Evolutionary conservation across 2,888 invertebrate genomes (phyloP).

Genomic region (Cephonodes hylas): DNA sequence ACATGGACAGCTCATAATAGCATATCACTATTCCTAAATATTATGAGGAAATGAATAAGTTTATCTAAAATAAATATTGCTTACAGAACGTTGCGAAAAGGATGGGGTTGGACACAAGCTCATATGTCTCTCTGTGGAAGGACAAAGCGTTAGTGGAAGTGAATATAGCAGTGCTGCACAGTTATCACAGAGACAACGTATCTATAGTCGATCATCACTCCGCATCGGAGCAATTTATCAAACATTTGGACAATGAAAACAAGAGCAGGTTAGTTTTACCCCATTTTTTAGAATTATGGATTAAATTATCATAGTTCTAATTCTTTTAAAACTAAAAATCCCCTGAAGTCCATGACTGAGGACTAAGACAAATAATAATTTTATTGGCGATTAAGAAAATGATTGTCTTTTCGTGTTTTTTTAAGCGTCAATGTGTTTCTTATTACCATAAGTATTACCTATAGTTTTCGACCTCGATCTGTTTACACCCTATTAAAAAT

Average conservation of each 20-base stretch:
- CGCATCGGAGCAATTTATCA: conserved; percentile 97
- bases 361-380: too few species aligned
- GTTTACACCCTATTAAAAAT: too few species aligned
- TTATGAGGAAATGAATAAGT: too few species aligned
- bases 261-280: conserved; percentile 81
- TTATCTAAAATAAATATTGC: not conserved
- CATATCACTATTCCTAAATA: too few species aligned
- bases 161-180: conserved; percentile 94
- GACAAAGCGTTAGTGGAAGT: conserved; percentile 95
- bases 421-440: too few species aligned
- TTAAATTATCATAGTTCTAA: not conserved
- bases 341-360: too few species aligned
- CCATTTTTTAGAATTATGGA: not conserved
- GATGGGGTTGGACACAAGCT: conserved; percentile 94
- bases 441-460: too few species aligned
- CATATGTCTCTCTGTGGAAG: conserved; percentile 93
- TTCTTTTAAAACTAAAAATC: too few species aligned
- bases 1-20: too few species aligned
- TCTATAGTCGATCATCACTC: conserved; percentile 98
- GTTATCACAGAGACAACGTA: conserved; percentile 90
- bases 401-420: too few species aligned
- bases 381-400: too few species aligned
- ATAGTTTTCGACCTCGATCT: too few species aligned
- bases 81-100: conserved; percentile 83
- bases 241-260: conserved; percentile 94